Base-by-base conservation (phyloP, 1,140 invertebrate species). In the Wasmannia auropunctata region DNA sequence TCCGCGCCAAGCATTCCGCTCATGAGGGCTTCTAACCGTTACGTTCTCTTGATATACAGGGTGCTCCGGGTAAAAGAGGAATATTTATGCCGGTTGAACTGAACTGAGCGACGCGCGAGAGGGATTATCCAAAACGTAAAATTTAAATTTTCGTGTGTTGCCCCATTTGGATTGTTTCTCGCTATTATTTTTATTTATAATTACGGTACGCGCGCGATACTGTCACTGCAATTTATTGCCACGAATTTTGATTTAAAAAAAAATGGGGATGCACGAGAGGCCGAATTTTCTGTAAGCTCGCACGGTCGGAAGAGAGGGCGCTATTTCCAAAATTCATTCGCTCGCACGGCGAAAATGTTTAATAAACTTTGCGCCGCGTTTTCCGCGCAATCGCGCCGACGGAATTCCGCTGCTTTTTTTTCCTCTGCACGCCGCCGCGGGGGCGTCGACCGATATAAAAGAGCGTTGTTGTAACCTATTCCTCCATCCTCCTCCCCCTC, bases 361-460 rank as follows among this genome's bases (percentile, higher is more conserved):
- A 58, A 58, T 49, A 46, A 83, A 58, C 22, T 60, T 81, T 22
- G 25, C 67, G 7, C 19, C 11, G 37, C 51, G 51, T 74, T 83
- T 83, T 60, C 28, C 40, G 37, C 51, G 67, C 79, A 74, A 83
- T 83, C 67, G 58, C 67, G n/a, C n/a, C 67, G 40, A 2, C 28
- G 51, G 79, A 74, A 83, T 83, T 74, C 25, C 19, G 51, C 37
- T 81, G 58, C 51, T 58, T 72, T 81, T 81, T 70, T 40, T 43
- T n/a, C n/a, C n/a, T n/a, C n/a, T n/a, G n/a, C n/a, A 56, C 49
- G 16, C n/a, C n/a, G 8, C 79, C 37, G 28, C 67, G 51, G 22
- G 51, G 19, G n/a, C 22, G n/a, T 4, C 10, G 49, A 19, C 14
- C 54, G 37, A 83, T 46, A 43, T 74, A 74, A 83, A 60, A 74